Base-by-base conservation (phyloP, 2,888 invertebrate genomes). In the Andrena bucephala region DNA sequence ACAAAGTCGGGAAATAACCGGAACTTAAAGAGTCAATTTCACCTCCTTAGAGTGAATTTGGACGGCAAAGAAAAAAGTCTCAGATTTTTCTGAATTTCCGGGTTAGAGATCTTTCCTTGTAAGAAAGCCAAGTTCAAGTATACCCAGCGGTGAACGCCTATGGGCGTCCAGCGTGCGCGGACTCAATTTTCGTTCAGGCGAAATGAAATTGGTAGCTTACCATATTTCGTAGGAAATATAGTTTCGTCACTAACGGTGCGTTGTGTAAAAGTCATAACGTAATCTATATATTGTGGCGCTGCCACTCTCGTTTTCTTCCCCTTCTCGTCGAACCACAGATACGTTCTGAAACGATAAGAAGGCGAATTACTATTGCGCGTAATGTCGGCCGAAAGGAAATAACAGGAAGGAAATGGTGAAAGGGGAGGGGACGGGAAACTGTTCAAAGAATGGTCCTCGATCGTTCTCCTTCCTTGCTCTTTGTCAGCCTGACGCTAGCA, bases 271-370 rank as follows among this genome's bases (percentile, higher is more conserved):
- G 99, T 98, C 98, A 99, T 99, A 94, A 99, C 99, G 95, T 98
- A 99, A 95, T 99, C 99, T 95, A 99, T 98, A 95, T 99, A 99
- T 95, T 99, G 99, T 91, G 99, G 99, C 91, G 99, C 99, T 89
- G 99, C 98, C 93, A 99, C 97, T 95, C 98, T 97, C 89, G 97
- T 97, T 95, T 99, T 99, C 96, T 99, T 99, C 91, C 99, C 99
- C 95, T 99, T 99, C 95, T 99, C 99, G 95, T 99, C 99, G 95
- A 98, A 97, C 99, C 99, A 99, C 93, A 98, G 96, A 96, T 99
- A 99, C 94, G 97, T 97, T 96, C 99, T 99, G 94, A 78, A 95
- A 94, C 85, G 79, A 83, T 78, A 87, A 85, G 81, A 83, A 72
- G 60, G 36, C 50, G 42, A 66, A 36, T 81, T 78, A 73, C 31